These are phyloP conservation scores for Myotis davidii DNA, from an alignment of 2,113 vertebrate genomes.

Conservation along the genomic window DNA sequence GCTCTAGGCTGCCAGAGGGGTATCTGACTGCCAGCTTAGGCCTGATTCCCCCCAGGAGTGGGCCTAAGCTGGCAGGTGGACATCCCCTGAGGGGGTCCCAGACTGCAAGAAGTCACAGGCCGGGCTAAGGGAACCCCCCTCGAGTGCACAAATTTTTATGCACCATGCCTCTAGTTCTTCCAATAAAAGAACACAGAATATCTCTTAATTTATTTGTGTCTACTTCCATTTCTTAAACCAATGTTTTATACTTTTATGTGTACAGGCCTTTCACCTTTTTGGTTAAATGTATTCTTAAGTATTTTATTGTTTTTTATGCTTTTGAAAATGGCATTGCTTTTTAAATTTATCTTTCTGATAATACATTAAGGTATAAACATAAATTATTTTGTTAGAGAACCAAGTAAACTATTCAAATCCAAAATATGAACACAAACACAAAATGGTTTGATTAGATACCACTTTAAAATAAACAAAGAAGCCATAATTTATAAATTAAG, in stretches of 20 bases:
- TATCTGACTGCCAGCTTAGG: too few relatives aligned
- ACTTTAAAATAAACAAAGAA: not conserved
- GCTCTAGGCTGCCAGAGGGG: too few relatives aligned
- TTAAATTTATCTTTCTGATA: not conserved
- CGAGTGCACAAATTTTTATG: too few relatives aligned
- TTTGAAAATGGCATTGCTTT: not conserved
- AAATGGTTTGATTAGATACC: not conserved
- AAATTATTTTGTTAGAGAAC: conserved; percentile 22
- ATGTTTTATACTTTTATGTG: not conserved
- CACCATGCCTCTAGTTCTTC: not conserved
- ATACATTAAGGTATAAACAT: not conserved
- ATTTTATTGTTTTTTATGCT: not conserved
- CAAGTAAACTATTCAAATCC: not conserved
- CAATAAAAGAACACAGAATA: not conserved
- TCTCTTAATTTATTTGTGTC: not conserved
- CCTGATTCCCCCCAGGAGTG: too few relatives aligned
- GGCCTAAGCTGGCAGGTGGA: too few relatives aligned
- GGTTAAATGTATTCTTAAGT: not conserved
- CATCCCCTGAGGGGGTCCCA: too few relatives aligned
- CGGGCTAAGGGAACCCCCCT: too few relatives aligned
- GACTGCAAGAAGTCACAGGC: too few relatives aligned
- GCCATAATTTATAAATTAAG: not conserved
- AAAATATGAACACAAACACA: not conserved
- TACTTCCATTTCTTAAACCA: not conserved
- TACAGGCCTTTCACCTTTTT: not conserved